These are phyloP conservation scores for Meteorus sp. DNA, from an alignment of 1,140 invertebrate species.

Conservation along the genomic window DNA sequence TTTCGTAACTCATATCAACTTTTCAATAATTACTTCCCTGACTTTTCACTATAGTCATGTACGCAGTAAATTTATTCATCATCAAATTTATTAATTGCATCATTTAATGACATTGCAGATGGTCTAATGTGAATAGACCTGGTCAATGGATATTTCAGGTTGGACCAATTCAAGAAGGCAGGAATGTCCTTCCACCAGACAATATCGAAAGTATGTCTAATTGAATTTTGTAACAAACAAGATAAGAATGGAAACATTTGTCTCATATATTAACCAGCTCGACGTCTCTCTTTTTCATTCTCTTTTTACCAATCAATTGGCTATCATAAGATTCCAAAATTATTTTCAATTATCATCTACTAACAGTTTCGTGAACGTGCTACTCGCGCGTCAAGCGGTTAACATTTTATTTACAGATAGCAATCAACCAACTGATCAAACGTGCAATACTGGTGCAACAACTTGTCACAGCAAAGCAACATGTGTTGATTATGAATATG, in stretches of 20 bases:
- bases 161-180: slow-evolving; percentile 65
- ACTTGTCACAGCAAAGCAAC: slow-evolving; percentile 80
- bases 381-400: slow-evolving; percentile 32
- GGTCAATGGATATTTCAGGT: slow-evolving; percentile 86
- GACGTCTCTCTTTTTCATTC: too few species aligned
- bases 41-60: too few species aligned
- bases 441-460: slow-evolving; percentile 63
- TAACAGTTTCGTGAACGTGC: slow-evolving; percentile 23
- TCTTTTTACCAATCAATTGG: slow-evolving; percentile 8
- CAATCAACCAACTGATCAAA: slow-evolving; percentile 33
- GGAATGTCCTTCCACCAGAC: slow-evolving; percentile 71
- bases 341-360: slow-evolving; percentile 6
- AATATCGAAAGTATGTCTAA: slow-evolving; percentile 51
- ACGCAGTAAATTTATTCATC: too few species aligned
- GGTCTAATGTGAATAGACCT: slow-evolving; percentile 78
- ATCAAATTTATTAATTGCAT: neutral
- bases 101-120: slow-evolving; percentile 61
- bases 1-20: too few species aligned
- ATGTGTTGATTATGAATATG: slow-evolving; percentile 79
- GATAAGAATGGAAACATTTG: too few species aligned
- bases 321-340: slow-evolving; percentile 13
- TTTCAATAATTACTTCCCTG: too few species aligned
- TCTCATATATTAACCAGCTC: too few species aligned
- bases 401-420: slow-evolving; percentile 30
- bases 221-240: slow-evolving; percentile 1